phyloP scores from a whole-genome alignment of 2,888 invertebrate species.

The Idaea straminata region DNA sequence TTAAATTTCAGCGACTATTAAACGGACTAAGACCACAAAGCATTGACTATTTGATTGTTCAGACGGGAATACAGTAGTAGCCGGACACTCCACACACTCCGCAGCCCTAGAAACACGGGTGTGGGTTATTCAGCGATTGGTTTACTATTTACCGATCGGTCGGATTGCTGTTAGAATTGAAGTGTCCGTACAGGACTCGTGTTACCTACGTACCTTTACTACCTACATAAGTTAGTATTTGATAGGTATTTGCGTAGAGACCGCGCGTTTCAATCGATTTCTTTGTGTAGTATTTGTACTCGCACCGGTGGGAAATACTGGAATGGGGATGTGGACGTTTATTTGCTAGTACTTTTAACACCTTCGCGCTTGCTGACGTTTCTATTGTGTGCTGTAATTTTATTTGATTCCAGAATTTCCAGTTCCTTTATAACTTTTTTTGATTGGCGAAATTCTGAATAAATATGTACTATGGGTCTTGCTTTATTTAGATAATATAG shows the following conservation, averaged over 20 bases:
- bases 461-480: no score
- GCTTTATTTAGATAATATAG: no score
- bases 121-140: slow-evolving; percentile 45
- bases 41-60: neutral
- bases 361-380: neutral
- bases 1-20: no score
- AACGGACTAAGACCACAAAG: no score
- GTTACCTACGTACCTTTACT: no score
- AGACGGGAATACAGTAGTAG: slow-evolving; percentile 2
- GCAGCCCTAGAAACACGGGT: slow-evolving; percentile 26
- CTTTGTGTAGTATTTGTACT: neutral
- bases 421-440: no score
- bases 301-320: neutral
- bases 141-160: slow-evolving; percentile 58
- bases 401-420: no score
- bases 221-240: neutral
- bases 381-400: neutral
- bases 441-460: no score
- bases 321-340: neutral
- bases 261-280: neutral
- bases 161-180: slow-evolving; percentile 51
- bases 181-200: slow-evolving; percentile 28
- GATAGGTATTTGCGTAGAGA: neutral
- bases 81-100: no score
- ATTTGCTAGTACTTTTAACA: neutral